Percentiles rank a stretch among this genome's conserved stretches.
phyloP scores from a whole-genome alignment of 2,113 vertebrate genomes.

The Hassar affinis region DNA sequence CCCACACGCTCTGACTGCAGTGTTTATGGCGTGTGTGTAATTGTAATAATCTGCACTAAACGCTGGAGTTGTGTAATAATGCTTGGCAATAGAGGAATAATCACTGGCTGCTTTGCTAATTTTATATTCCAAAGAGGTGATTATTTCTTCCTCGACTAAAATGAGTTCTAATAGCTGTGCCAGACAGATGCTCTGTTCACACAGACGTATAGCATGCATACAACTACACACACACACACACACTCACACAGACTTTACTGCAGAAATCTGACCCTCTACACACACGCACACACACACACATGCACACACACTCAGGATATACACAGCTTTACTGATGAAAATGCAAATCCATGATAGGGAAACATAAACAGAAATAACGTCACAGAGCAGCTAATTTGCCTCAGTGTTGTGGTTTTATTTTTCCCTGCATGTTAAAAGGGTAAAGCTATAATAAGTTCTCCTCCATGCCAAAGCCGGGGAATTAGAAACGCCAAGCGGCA shows the following conservation, averaged over 20 bases:
- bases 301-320: slow-evolving; percentile 4
- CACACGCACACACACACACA: slow-evolving; percentile 2
- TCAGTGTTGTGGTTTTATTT: neutral
- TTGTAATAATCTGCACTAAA: slow-evolving; percentile 66
- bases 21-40: slow-evolving; percentile 58
- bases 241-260: slow-evolving; percentile 6
- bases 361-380: slow-evolving; percentile 9
- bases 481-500: slow-evolving; percentile 29
- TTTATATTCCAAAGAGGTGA: slow-evolving; percentile 63
- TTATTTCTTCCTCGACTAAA: slow-evolving; percentile 58
- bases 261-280: neutral
- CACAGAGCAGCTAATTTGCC: slow-evolving; percentile 15
- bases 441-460: slow-evolving; percentile 15
- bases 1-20: neutral
- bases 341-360: slow-evolving; percentile 13
- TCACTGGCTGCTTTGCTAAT: slow-evolving; percentile 57
- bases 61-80: slow-evolving; percentile 62
- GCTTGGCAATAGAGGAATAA: slow-evolving; percentile 61
- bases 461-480: slow-evolving; percentile 18
- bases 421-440: neutral
- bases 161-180: slow-evolving; percentile 50
- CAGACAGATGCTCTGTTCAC: slow-evolving; percentile 39
- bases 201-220: slow-evolving; percentile 34
- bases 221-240: slow-evolving; percentile 8
- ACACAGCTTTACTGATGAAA: neutral